Base-by-base conservation (phyloP, 2,113 vertebrate genomes). In the Nycticebus coucang region DNA sequence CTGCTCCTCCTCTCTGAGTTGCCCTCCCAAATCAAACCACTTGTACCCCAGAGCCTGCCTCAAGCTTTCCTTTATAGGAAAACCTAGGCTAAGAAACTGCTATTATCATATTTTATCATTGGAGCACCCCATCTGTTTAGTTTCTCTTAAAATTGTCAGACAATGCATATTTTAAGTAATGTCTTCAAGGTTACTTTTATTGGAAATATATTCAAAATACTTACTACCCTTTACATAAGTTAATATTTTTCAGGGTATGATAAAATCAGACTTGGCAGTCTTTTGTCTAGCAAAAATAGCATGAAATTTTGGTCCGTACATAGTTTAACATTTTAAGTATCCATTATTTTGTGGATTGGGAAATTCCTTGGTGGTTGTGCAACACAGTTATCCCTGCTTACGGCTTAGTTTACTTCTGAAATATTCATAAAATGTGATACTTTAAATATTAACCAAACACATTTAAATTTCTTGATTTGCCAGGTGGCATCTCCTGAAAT, bases 381-480 rank as follows among this genome's bases (percentile, higher is more conserved):
- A 89, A 86, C 8, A 10, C 59, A 85, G 82, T 91, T 90, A 86
- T 45, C 50, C 17, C 28, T 82, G 7, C 55, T 94, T 41, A 71
- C 24, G 26, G 74, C 21, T 82, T 69, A 87, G n/a, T 91, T 94
- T 81, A 87, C 33, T 92, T 89, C 35, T 93, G 45, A 69, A 69
- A 85, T 77, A 68, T 60, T 50, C 62, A 62, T 74, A 89, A 86
- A 81, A 78, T 89, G 11, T 41, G 78, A 81, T 60, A 88, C 68
- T 95, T 80, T 22, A 68, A 94, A 94, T 92, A 90, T 74, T 87
- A 93, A 89, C 26, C 71, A 81, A 93, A 37, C 55, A 85, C 66
- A 41, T 78, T 78, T 81, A 93, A 85, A 93, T 81, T 81, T 87
- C 87, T 94, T 71, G 13, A 80, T 80, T 94, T 89, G 86, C 87